Percentiles rank a stretch among this genome's conserved stretches.
Evolutionary conservation across 23 tunicate species (phyloP).

Genomic region (Styela plicata): DNA sequence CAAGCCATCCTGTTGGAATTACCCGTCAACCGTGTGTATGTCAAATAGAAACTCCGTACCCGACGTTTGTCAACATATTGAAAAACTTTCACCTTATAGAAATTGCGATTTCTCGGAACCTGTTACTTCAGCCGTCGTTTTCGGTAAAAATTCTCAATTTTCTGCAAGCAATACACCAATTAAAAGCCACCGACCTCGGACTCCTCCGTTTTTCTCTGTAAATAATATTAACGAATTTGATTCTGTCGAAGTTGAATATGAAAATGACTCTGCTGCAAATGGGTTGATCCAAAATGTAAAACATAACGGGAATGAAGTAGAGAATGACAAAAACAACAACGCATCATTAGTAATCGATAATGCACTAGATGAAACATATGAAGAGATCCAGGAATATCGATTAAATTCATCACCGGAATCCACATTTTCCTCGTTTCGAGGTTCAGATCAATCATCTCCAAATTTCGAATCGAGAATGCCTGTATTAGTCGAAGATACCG

Average conservation of each 20-base stretch:
- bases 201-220: not conserved
- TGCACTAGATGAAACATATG: not conserved
- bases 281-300: not conserved
- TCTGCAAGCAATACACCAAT: not conserved
- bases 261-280: not conserved
- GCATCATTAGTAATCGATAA: not conserved
- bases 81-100: conserved; percentile 17
- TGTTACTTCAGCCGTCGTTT: conserved; percentile 37
- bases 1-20: conserved; percentile 65
- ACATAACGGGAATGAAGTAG: not conserved
- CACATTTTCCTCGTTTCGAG: conserved; percentile 49
- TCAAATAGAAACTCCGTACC: not conserved
- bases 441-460: conserved; percentile 38
- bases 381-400: not conserved
- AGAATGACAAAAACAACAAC: conserved; percentile 6
- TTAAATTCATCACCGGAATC: not conserved
- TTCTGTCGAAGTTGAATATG: not conserved
- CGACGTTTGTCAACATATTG: not conserved
- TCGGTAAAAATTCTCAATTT: conserved; percentile 39
- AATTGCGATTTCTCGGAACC: conserved; percentile 82
- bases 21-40: conserved; percentile 38
- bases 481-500: not conserved
- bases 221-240: not conserved
- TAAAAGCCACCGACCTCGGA: conserved; percentile 3
- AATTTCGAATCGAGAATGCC: not conserved